These are phyloP conservation scores for Aplodontia rufa DNA, from an alignment of 2,113 vertebrate species.

Conservation along the genomic window DNA sequence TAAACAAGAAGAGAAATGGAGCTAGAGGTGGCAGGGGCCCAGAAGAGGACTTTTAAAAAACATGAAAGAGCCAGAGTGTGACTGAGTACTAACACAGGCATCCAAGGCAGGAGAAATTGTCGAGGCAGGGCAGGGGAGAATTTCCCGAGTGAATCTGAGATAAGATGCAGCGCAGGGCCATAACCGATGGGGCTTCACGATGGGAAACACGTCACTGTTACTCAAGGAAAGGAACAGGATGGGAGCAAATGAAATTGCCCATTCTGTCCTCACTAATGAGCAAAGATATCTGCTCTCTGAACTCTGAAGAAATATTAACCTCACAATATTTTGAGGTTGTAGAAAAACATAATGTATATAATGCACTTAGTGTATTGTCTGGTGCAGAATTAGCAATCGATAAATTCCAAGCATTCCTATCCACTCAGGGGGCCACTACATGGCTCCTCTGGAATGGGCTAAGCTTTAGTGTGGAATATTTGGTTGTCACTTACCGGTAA, in stretches of 20 bases:
- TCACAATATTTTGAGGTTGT: background rate
- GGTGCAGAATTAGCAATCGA: background rate
- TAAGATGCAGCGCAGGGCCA: background rate
- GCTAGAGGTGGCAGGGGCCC: background rate
- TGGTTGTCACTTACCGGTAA: background rate
- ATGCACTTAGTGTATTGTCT: background rate
- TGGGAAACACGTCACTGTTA: background rate
- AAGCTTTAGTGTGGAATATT: background rate
- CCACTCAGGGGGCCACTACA: background rate
- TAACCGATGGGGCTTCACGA: background rate
- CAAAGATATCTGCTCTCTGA: background rate
- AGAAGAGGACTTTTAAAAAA: background rate
- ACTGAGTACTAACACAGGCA: background rate
- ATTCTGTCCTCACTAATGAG: background rate
- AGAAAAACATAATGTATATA: background rate
- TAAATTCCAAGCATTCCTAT: background rate
- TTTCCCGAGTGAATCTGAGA: background rate
- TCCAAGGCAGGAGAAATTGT: background rate
- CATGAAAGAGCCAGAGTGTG: background rate
- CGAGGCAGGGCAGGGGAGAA: background rate
- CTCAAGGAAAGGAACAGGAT: background rate
- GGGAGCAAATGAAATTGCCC: background rate
- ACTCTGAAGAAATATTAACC: background rate
- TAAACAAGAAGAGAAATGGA: background rate
- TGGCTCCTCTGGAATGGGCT: background rate